A percentile compares a stretch with the other conserved stretches of the same genome.
Evolutionary conservation across 2,797 vertebrate genomes (phyloP).

Genomic region (Urocyon cinereoargenteus): DNA sequence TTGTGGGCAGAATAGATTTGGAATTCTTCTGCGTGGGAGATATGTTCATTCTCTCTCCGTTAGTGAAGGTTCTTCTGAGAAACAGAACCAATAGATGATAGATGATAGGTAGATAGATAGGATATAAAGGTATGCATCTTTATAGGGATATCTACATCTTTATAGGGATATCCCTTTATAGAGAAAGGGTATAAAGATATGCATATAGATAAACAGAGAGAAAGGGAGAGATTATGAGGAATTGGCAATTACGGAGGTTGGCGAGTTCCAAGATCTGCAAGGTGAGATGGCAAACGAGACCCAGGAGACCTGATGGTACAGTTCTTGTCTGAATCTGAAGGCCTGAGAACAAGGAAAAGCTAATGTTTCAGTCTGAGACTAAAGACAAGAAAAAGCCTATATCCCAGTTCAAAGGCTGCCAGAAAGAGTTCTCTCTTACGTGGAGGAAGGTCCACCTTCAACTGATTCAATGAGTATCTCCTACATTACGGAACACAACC

Average conservation of each 20-base stretch:
- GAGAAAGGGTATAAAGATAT: not conserved
- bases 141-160: no score
- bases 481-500: not conserved
- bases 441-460: not conserved
- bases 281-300: not conserved
- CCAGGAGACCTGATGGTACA: not conserved
- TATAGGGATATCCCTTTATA: no score
- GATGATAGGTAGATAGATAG: not conserved
- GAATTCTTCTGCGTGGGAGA: not conserved
- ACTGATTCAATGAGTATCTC: not conserved
- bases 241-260: not conserved
- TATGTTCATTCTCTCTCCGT: not conserved
- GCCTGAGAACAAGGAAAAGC: not conserved
- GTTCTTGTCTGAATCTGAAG: not conserved
- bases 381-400: not conserved
- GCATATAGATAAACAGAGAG: not conserved
- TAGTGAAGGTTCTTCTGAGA: not conserved
- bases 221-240: not conserved
- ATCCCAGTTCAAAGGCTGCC: not conserved
- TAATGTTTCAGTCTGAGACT: not conserved
- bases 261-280: not conserved
- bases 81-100: not conserved
- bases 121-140: not conserved
- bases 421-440: not conserved
- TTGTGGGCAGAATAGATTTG: not conserved